Base-by-base conservation (phyloP, 2,113 vertebrate genomes). In the Oncorhynchus masou region DNA sequence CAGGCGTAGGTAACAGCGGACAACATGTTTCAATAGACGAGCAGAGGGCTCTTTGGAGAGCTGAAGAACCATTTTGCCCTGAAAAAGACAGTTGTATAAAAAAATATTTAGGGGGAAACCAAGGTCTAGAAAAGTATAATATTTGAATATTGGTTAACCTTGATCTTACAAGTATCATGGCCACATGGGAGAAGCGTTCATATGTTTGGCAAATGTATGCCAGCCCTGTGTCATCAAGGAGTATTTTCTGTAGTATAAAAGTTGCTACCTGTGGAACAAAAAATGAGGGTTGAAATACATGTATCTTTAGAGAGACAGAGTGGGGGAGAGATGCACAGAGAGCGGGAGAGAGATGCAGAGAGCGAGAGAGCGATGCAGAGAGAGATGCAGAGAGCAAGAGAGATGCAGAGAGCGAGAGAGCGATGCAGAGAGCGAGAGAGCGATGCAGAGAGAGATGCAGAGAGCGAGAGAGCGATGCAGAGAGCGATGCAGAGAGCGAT, bases 31-130 rank as follows among this genome's bases (percentile, higher is more conserved):
- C 88, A 99, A 87, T 51, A 99, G 94, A 24, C 97, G 95, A 68
- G 97, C 97, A 0, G 97, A 99, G 0, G 97, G 97, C 86, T 99
- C 97, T 93, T 99, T 99, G 65, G 97, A 99, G 62, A 99, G 93
- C 91, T 98, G 97, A 83, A 99, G 93, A 83, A 99, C 97, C 97
- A 99, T 99, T 87, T 99, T 99, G 75, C 97, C 97, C 97, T 99
- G 79, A 62, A 75, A 75, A 39, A 83, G 0, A 29, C 7, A 24
- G 22, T 60, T 31, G 51, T 54, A 3, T 54, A 54, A 19, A 19
- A 54, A 16, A 19, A 0, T 0, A 54, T 19, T 16, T 54, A 19
- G 12, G 2, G 2, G 31, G 60, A 13, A 24, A 34, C 11, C 65
- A 4, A 34, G 4, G 34, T 31, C 16, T 24, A 62, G 3, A 25